A percentile compares a stretch with the other conserved stretches of the same genome.
phyloP scores from a whole-genome alignment of 2,888 invertebrate species.

The Campopleginae sp. region DNA sequence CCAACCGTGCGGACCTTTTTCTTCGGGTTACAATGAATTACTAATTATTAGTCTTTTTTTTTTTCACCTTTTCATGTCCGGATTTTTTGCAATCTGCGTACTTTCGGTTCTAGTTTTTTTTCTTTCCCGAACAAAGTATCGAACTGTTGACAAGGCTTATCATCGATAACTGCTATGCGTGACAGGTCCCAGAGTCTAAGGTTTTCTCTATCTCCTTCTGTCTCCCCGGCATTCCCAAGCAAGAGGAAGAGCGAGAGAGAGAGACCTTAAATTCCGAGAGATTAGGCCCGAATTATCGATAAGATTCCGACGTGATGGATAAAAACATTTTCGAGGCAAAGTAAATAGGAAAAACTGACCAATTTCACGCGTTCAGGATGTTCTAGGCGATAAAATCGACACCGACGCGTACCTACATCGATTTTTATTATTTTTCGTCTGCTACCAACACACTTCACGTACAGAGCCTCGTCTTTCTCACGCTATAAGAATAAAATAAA shows the following conservation, averaged over 20 bases:
- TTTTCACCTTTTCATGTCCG: background rate
- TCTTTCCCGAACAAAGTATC: slow-evolving; percentile 1
- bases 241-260: slow-evolving; percentile 25
- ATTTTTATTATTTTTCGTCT: background rate
- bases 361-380: background rate
- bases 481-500: background rate
- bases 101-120: slow-evolving; percentile 11
- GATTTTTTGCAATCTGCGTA: background rate
- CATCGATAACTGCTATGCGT: slow-evolving; percentile 58
- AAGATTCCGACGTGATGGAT: slow-evolving; percentile 54
- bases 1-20: no score
- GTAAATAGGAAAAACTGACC: background rate
- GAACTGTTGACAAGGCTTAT: slow-evolving; percentile 26
- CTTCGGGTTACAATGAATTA: background rate
- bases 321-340: slow-evolving; percentile 16
- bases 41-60: background rate
- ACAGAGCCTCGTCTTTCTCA: background rate
- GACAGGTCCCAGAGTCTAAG: slow-evolving; percentile 47
- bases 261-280: slow-evolving; percentile 44
- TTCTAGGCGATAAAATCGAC: background rate
- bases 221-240: background rate
- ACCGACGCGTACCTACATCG: background rate
- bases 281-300: slow-evolving; percentile 62
- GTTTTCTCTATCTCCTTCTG: slow-evolving; percentile 8
- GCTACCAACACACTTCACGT: background rate